Percentiles rank a stretch among this genome's conserved stretches.
Conservation (phyloP, 2,888 invertebrate genomes). For the Calameuta pallipes region DNA sequence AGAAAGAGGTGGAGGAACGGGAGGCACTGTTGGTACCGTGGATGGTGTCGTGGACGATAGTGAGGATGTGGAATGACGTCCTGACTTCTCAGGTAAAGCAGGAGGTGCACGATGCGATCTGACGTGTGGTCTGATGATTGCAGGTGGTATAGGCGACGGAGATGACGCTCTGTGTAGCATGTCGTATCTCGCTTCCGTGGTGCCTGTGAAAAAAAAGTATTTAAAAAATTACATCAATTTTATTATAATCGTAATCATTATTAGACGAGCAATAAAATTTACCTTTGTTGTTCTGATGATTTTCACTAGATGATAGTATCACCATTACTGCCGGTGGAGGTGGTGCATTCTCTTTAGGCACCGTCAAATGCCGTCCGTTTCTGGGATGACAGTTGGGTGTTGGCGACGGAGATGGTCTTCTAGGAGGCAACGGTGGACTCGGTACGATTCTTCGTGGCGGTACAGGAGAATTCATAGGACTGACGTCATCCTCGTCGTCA, state of each 20-base stretch:
- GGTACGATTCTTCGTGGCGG: slow-evolving; percentile 55
- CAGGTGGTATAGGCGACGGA: slow-evolving; percentile 51
- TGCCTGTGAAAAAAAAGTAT: slow-evolving; percentile 36
- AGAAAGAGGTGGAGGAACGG: slow-evolving; percentile 58
- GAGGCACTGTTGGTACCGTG: slow-evolving; percentile 42
- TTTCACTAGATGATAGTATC: slow-evolving; percentile 51
- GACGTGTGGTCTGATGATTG: slow-evolving; percentile 43
- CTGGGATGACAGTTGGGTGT: slow-evolving; percentile 50
- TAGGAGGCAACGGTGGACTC: slow-evolving; percentile 74
- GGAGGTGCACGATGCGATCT: slow-evolving; percentile 36
- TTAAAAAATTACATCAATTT: neutral
- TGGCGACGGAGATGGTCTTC: slow-evolving; percentile 69
- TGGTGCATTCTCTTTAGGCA: slow-evolving; percentile 67
- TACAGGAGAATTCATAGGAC: slow-evolving; percentile 60
- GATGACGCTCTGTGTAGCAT: slow-evolving; percentile 64
- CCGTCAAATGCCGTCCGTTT: slow-evolving; percentile 61
- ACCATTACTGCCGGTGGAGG: slow-evolving; percentile 62
- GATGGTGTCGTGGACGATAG: slow-evolving; percentile 29
- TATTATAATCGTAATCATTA: neutral
- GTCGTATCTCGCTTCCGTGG: slow-evolving; percentile 63
- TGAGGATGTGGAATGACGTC: slow-evolving; percentile 25
- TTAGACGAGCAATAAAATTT: neutral
- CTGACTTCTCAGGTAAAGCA: slow-evolving; percentile 52
- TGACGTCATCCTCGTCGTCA: slow-evolving; percentile 55
- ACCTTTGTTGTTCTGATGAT: slow-evolving; percentile 60